Base-by-base conservation (phyloP, 2,797 vertebrate genomes). In the Scleropages formosus region DNA sequence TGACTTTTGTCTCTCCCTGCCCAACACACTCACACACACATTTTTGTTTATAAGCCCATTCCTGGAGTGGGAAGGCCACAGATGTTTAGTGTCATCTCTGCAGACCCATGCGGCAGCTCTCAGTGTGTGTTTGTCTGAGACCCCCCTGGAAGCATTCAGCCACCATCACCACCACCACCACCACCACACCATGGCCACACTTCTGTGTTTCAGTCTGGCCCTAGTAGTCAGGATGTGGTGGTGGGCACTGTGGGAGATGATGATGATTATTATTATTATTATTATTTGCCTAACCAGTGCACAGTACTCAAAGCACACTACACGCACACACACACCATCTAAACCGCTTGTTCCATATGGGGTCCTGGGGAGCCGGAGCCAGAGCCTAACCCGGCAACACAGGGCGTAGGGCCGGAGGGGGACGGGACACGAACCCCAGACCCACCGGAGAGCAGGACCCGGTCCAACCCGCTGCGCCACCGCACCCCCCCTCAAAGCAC, bases 41-140 rank as follows among this genome's bases (percentile, higher is more conserved):
- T 72, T 39, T 18, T 22, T 67, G 8, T 44, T 44, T 64, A 51
- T 4, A 59, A 18, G 68, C 53, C 51, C 70, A 12, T 75, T 64
- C 61, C 62, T 58, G 51, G 51, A 49, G 24, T 20, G 47, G 27
- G 22, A 20, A 47, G 13, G 46, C 53, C 44, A 60, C 56, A 39
- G 31, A 24, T 68, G 76, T 77, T 61, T 74, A 26, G 47, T 73
- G 58, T 78, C 63, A 47, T 31, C 51, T 27, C 49, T 67, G 16
- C 31, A 58, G 61, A 46, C 63, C 51, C 47, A 9, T 8, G 31
- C 78, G 66, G 20, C 66, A n/a, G 27, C 72, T 62, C 72, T 73
- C 53, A 26, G 63, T 18, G 51, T 53, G 56, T 69, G 53, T 18
- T 39, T 61, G 67, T n/a, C 47, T 22, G 18, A 49, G 11, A 27